Conservation (phyloP, 2,888 invertebrate genomes). For the Melieria omissa region DNA sequence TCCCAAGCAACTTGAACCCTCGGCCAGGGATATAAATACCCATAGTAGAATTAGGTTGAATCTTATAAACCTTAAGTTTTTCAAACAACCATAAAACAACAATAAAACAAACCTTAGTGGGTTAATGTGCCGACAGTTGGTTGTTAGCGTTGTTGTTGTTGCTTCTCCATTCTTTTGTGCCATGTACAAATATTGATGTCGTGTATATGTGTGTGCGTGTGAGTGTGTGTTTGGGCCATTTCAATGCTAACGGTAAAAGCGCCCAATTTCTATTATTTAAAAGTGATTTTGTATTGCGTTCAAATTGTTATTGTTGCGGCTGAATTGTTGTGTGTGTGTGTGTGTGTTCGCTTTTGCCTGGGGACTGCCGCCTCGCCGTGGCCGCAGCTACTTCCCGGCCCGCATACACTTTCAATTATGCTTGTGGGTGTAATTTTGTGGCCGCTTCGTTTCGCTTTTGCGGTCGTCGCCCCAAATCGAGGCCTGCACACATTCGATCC, state of each 20-base stretch:
- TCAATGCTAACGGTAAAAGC: too few relatives aligned
- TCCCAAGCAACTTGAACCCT: too few relatives aligned
- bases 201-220: not conserved
- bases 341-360: not conserved
- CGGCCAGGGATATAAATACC: too few relatives aligned
- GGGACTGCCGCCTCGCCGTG: not conserved
- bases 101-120: too few relatives aligned
- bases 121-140: too few relatives aligned
- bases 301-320: too few relatives aligned
- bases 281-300: conserved; percentile 14
- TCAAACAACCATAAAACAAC: too few relatives aligned
- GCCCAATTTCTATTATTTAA: not conserved
- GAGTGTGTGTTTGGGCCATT: too few relatives aligned
- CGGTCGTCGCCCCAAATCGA: conserved; percentile 18
- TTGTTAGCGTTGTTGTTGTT: too few relatives aligned
- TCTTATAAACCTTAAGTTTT: too few relatives aligned
- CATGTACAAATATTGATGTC: not conserved
- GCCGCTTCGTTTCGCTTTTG: conserved; percentile 26
- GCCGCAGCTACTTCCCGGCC: conserved; percentile 2
- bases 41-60: too few relatives aligned
- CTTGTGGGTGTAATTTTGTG: conserved; percentile 30
- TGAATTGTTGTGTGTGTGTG: conserved; percentile 3
- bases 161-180: too few relatives aligned
- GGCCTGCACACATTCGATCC: not conserved
- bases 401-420: not conserved